Base-by-base conservation (phyloP, 2,888 invertebrate genomes). In the Pachycephus smyrnensis region DNA sequence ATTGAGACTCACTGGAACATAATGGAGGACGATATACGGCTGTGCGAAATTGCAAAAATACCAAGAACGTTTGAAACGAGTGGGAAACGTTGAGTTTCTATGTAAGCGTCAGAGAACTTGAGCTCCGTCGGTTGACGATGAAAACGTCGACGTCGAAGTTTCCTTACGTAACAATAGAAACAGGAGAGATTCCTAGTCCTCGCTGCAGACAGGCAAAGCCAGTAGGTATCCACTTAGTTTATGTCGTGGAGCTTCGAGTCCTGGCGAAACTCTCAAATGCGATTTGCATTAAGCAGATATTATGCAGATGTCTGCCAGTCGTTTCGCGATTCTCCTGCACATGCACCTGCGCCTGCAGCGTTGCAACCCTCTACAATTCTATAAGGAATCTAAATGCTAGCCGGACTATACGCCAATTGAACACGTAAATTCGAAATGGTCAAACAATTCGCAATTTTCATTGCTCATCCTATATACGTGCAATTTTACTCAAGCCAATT, bases 211-310 rank as follows among this genome's bases (percentile, higher is more conserved):
- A 71, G 71, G 32, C 31, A 33, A 33, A 31, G 71, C 32, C 31
- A 71, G 71, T 11, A 33, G 12, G 71, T 31, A 55, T 55, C 55
- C 23, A 30, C 71, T 31, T 33, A 33, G 31, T 71, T 71, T 15
- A 12, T 33, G 71, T 71, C n/a, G 71, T 11, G 12, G 31, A 71
- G 71, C 33, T 31, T 15, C 71, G 71, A 81, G 82, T 82, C 81
- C 81, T 83, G 84, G 82, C 71, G 84, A 86, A 87, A 84, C 83
- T 84, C 88, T 88, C 88, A 87, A 85, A 89, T 88, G 88, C 86
- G 89, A 91, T 90, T 90, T 90, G 88, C 89, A 90, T 89, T 87
- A 88, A 88, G 85, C 84, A 87, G 87, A 86, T 85, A 83, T 85
- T 85, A 84, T 84, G 83, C 84, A 85, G 83, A 82, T 80, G 79